Base-by-base conservation (phyloP, 2,797 vertebrate species). In the Dendrocincla fuliginosa region DNA sequence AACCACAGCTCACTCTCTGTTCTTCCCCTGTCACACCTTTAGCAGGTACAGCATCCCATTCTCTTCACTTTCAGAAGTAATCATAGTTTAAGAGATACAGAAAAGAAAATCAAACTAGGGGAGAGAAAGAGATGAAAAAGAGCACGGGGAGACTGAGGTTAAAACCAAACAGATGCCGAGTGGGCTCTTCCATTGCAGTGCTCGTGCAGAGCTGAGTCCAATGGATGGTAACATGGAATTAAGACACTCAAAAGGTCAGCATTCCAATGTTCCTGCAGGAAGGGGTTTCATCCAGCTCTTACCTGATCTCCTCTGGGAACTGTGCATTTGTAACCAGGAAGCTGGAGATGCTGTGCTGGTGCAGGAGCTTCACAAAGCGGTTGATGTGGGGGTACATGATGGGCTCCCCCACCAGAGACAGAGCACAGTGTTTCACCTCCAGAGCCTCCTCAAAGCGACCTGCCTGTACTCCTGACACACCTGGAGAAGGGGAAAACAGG, bases 311-410 rank as follows among this genome's bases (percentile, higher is more conserved):
- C 65, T 98, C 91, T 0, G 99, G 99, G 82, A 99, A 99, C 95
- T 99, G 99, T 2, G 99, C 99, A 2, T 99, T 99, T 88, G 99
- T 99, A 77, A 99, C 99, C 73, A 99, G 98, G 96, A 99, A 99
- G 81, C 98, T 99, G 69, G 99, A 99, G 97, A 99, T 99, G 60
- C 84, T 86, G 2, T 86, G 97, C 32, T 97, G 96, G 89, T 99
- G 99, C 50, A 99, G 98, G 16, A 99, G 98, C 87, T 96, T 98
- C 59, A 99, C 87, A 9, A 99, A 98, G 24, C 86, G 42, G 94
- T 99, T 99, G 98, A 99, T 99, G 96, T 99, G 98, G 0, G 99
- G 99, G 96, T 99, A 99, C 99, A 99, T 99, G 95, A 99, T 99
- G 13, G 99, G 99, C 86, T 99, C 99, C 3, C 99, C 99, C 89